Base-by-base conservation (phyloP, 2,113 vertebrate genomes). In the Corythornis madagascariensis region DNA sequence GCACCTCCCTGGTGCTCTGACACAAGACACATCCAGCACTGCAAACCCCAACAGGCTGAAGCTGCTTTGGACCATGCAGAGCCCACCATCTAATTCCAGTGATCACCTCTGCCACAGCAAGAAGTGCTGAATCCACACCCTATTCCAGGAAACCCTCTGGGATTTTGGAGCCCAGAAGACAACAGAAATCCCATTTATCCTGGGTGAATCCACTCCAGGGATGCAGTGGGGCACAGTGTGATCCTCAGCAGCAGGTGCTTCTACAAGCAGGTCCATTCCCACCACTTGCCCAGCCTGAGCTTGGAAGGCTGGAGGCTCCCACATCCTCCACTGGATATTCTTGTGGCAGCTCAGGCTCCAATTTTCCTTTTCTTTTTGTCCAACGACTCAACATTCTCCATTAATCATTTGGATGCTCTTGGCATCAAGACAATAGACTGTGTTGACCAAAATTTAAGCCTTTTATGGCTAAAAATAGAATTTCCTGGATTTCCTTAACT, bases 181-280 rank as follows among this genome's bases (percentile, higher is more conserved):
- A 47, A 42, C 7, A 92, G 28, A 72, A 86, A 48, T n/a, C 4
- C 1, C 13, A 2, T 35, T 48, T 3, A 28, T 35, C 29, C 29
- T 15, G 13, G 26, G 18, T 38, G 2, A 29, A 35, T 17, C 31
- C 38, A 14, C 7, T n/a, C 31, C 28, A 55, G 21, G 1, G 22
- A 1, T 7, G n/a, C 0, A 1, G 8, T 1, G 4, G 7, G n/a
- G 26, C 43, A n/a, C 1, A 0, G 8, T 1, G 16, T 7, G 22
- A 28, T 45, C 35, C 64, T 43, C 31, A 67, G 15, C 42, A 42
- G 42, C 16, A 35, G 53, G 22, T 75, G 9, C 31, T 56, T 80
- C 28, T 35, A 24, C 24, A 28, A 52, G 57, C 11, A 87, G 40
- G 11, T 71, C 35, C 40, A 26, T 4, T 71, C n/a, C 64, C 38